Percentiles rank a stretch among this genome's conserved stretches.
phyloP scores from a whole-genome alignment of 2,113 vertebrate species.

The Jacana jacana region DNA sequence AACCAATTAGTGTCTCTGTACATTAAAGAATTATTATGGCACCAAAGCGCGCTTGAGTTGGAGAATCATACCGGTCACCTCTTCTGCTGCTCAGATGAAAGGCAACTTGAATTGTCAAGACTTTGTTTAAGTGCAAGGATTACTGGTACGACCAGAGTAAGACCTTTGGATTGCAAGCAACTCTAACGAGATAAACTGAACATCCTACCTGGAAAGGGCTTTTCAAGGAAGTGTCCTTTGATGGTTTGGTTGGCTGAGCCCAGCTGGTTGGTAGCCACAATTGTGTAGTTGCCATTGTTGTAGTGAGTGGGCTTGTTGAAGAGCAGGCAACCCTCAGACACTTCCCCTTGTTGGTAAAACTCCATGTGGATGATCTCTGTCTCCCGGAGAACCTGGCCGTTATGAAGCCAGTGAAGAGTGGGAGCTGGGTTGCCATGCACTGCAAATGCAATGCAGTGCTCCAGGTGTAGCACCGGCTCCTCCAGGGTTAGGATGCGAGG shows the following conservation, averaged over 20 bases:
- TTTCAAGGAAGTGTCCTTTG: constrained; percentile 90
- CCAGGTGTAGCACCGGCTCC: constrained; percentile 88
- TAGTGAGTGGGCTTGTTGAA: constrained; percentile 96
- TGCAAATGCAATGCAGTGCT: constrained; percentile 94
- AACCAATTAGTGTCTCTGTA: background rate
- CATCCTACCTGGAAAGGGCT: constrained; percentile 80
- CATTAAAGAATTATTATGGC: background rate
- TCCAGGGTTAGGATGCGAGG: constrained; percentile 89
- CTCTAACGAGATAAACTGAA: background rate
- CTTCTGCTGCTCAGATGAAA: background rate
- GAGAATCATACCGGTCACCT: background rate
- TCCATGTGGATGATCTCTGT: constrained; percentile 87
- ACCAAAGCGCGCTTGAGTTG: background rate
- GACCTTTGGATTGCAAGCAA: background rate
- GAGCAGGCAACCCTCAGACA: constrained; percentile 91
- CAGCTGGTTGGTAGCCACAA: constrained; percentile 89
- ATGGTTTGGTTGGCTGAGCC: constrained; percentile 91
- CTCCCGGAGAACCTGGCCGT: constrained; percentile 82
- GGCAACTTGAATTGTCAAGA: background rate
- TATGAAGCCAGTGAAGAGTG: constrained; percentile 90
- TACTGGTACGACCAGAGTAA: background rate
- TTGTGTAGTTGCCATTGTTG: constrained; percentile 97
- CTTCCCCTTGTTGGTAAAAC: constrained; percentile 88
- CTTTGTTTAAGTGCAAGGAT: background rate
- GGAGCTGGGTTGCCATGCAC: constrained; percentile 93